Evolutionary conservation across 2,888 invertebrate genomes (phyloP), one percentile per base, ranked within the genome.

Genomic region (Folsomia candida): DNA sequence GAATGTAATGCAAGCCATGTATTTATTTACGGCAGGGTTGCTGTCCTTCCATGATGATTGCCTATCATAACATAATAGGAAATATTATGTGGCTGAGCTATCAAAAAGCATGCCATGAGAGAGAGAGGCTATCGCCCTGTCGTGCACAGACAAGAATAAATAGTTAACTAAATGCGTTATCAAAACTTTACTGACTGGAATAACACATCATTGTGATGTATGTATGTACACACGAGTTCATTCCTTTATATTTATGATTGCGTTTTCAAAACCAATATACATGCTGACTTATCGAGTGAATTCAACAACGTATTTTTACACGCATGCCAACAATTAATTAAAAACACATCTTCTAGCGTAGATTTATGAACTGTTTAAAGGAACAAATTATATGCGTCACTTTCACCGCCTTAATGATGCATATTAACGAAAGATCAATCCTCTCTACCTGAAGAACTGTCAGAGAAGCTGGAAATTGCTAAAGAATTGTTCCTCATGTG

Each of bases 401-500:
- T 54, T 61, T 22, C 22, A 61, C 68, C 60, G 68, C 28, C 51
- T 51, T 25, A 29, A 65, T 26, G 25, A 59, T 58, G 58, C 57
- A n/a, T 22, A 26, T 4, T 51, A 26, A 64, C 3, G 22, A 51
- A 11, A 64, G 20, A n/a, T 64, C 37, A 37, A 37, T 37, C n/a
- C n/a, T 28, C n/a, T 72, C 51, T 76, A 76, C 76, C 76, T 76
- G 76, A 76, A 24, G 76, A 76, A 65, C 74, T 74, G 67, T 84
- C 83, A 65, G 84, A 84, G 78, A 84, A 84, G 79, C 84, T 81
- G 51, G 80, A 80, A 67, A 85, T 84, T 51, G 83, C 84, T 80
- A 84, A 83, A 69, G 84, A 82, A 73, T 79, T 77, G 69, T 83
- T 81, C 68, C 82, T 80, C 68, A 81, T 81, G 69, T 81, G 81